Conservation (phyloP, 2,113 vertebrate genomes). For the Pelecanus crispus region DNA sequence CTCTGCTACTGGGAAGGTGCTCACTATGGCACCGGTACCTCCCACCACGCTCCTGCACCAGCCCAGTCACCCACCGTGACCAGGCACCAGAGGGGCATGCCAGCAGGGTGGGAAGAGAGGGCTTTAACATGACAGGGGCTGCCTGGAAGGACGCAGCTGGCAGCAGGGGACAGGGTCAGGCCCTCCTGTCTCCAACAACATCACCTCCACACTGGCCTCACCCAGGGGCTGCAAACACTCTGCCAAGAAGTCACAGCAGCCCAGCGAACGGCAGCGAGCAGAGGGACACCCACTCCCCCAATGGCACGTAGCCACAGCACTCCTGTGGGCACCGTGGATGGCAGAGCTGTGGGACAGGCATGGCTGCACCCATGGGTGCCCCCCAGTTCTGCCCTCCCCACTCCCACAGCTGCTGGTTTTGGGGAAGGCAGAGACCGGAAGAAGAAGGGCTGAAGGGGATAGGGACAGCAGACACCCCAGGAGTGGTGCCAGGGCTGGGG, state of each 20-base stretch:
- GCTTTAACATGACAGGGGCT: background rate
- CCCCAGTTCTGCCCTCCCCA: no score
- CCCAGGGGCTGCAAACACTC: background rate
- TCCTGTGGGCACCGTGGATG: background rate
- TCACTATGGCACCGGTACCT: accelerated
- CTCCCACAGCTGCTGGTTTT: background rate
- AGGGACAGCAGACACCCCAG: background rate
- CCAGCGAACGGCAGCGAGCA: background rate
- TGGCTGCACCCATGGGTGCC: background rate
- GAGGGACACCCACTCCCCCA: background rate
- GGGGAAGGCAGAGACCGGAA: background rate
- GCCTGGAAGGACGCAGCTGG: background rate
- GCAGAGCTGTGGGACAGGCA: background rate
- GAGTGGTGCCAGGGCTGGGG: background rate
- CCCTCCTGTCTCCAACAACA: background rate
- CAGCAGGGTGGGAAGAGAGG: background rate
- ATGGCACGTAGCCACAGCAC: accelerated
- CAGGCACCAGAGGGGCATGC: accelerated
- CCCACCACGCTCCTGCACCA: background rate
- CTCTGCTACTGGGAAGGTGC: background rate
- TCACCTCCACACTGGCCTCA: background rate
- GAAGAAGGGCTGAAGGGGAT: background rate
- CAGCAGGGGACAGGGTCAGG: background rate
- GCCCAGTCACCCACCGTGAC: no score
- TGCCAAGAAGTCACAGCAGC: background rate